A percentile compares a stretch with the other conserved stretches of the same genome.
These are phyloP conservation scores for Brachionus asplanchnoidis DNA, from an alignment of 1,140 invertebrate species.

Conservation along the genomic window DNA sequence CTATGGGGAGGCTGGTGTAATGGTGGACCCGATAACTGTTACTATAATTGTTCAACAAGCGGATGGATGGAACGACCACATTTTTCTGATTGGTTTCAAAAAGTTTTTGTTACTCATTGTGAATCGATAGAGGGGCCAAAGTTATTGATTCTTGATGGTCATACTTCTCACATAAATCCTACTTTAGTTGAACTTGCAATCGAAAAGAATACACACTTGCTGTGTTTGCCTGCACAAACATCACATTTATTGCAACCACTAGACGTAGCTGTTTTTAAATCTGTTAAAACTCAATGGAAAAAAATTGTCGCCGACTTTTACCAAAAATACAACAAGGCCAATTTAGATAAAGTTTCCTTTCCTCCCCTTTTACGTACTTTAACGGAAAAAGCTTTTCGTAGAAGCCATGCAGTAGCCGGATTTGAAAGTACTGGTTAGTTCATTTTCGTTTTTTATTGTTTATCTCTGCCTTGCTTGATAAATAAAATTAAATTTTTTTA, in stretches of 20 bases:
- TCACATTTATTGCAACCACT: conserved; percentile 45
- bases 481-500: not conserved
- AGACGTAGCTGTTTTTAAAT: conserved; percentile 44
- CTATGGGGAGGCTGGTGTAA: conserved; percentile 33
- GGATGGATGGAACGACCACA: conserved; percentile 39
- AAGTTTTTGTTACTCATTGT: conserved; percentile 36
- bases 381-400: not conserved
- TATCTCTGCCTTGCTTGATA: not conserved
- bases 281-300: conserved; percentile 43
- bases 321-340: not conserved
- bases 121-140: conserved; percentile 1
- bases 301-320: not conserved
- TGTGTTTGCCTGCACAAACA: conserved; percentile 46
- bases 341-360: not conserved
- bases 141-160: conserved; percentile 42
- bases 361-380: not conserved
- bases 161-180: not conserved
- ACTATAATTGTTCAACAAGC: conserved; percentile 20
- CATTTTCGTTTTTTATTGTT: not conserved
- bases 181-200: conserved; percentile 3
- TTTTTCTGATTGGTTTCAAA: conserved; percentile 42
- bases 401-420: not conserved
- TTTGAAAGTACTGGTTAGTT: not conserved
- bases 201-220: conserved; percentile 43
- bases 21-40: conserved; percentile 40